phyloP scores from a whole-genome alignment of 2,888 invertebrate species.

The Acronicta leporina region DNA sequence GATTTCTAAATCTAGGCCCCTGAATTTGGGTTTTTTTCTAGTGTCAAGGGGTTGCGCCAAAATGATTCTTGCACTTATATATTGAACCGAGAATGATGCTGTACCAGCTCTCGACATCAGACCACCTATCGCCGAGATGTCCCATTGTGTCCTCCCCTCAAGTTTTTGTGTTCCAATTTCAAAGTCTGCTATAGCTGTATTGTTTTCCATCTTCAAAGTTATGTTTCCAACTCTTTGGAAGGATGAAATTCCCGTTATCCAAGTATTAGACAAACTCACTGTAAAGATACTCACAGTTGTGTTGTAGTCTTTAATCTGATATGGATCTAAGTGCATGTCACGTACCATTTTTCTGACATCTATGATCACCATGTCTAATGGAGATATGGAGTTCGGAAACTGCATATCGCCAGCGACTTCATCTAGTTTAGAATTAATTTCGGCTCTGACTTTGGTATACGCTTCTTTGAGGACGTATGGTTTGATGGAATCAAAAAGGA shows the following conservation, averaged over 20 bases:
- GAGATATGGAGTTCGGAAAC: slow-evolving; percentile 95
- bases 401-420: slow-evolving; percentile 91
- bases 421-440: slow-evolving; percentile 93
- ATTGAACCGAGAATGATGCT: slow-evolving; percentile 94
- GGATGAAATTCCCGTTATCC: slow-evolving; percentile 94
- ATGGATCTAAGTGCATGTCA: slow-evolving; percentile 92
- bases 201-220: slow-evolving; percentile 92
- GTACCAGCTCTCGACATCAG: slow-evolving; percentile 92
- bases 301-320: slow-evolving; percentile 92
- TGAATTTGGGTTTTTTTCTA: slow-evolving; percentile 91
- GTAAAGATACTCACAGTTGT: slow-evolving; percentile 91
- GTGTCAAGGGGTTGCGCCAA: slow-evolving; percentile 94
- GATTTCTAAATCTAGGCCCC: slow-evolving; percentile 93
- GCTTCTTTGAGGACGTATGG: slow-evolving; percentile 94
- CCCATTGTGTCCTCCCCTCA: slow-evolving; percentile 94
- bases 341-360: slow-evolving; percentile 92
- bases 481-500: slow-evolving; percentile 96
- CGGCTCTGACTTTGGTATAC: slow-evolving; percentile 92
- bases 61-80: slow-evolving; percentile 91
- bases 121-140: slow-evolving; percentile 91
- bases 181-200: slow-evolving; percentile 91
- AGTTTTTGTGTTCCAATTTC: slow-evolving; percentile 95
- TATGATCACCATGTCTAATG: slow-evolving; percentile 94
- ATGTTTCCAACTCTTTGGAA: slow-evolving; percentile 95
- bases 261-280: slow-evolving; percentile 92